Evolutionary conservation across 2,888 invertebrate species (phyloP).

Genomic region (Andrena marginata): DNA sequence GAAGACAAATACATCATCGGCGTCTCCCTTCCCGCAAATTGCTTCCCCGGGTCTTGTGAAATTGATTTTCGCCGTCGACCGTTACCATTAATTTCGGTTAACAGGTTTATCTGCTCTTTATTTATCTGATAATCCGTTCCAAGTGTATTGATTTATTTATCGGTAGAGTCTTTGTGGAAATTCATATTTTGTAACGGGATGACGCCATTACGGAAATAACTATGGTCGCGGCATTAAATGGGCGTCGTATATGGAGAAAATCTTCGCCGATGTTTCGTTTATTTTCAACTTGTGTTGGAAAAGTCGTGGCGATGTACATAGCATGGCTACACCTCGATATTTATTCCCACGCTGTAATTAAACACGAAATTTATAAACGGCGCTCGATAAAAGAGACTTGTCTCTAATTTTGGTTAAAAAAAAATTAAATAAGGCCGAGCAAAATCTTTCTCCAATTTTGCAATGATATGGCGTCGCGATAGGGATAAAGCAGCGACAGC

Average conservation of each 20-base stretch:
- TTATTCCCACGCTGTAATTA: background rate
- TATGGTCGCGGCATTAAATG: conserved; percentile 60
- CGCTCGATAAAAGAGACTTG: background rate
- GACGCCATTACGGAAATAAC: conserved; percentile 70
- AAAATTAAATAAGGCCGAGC: background rate
- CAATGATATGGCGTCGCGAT: conserved; percentile 35
- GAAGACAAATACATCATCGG: background rate
- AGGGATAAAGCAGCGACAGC: conserved; percentile 40
- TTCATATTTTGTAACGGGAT: conserved; percentile 63
- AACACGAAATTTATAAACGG: background rate
- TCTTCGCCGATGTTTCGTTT: conserved; percentile 35
- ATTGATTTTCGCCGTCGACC: conserved; percentile 14
- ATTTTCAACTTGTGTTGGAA: conserved; percentile 14
- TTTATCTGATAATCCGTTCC: background rate
- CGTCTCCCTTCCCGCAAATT: conserved; percentile 1
- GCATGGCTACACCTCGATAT: background rate
- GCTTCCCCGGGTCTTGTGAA: background rate
- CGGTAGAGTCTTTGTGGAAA: conserved; percentile 25
- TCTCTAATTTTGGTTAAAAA: conserved; percentile 5
- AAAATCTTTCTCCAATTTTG: conserved; percentile 9
- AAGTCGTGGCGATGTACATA: background rate
- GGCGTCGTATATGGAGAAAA: conserved; percentile 61
- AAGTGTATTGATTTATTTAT: conserved; percentile 22
- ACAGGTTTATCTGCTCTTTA: background rate
- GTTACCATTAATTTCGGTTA: background rate